Conservation (phyloP, 2,888 invertebrate species). For the Galeruca laticollis region DNA sequence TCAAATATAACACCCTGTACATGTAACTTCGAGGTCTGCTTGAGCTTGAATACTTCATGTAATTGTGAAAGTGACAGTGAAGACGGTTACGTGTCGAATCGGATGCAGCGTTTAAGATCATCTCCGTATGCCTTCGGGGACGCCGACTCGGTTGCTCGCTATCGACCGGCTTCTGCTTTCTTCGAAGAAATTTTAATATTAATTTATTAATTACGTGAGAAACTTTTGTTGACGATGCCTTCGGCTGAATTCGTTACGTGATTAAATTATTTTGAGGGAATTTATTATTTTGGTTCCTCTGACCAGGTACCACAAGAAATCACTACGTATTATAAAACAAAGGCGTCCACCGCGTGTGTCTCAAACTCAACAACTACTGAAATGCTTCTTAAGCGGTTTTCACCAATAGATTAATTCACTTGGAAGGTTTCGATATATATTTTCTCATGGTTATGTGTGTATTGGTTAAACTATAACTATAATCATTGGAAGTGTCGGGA, state of each 20-base stretch:
- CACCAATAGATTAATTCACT: too few species aligned
- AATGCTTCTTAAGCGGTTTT: too few species aligned
- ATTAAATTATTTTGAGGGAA: too few species aligned
- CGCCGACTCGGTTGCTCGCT: slow-evolving; percentile 26
- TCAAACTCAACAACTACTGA: too few species aligned
- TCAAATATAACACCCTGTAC: slow-evolving; percentile 14
- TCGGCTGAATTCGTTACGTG: background rate
- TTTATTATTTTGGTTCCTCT: too few species aligned
- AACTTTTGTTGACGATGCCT: slow-evolving; percentile 12
- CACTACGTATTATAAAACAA: too few species aligned
- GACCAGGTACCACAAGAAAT: too few species aligned
- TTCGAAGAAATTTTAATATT: slow-evolving; percentile 23
- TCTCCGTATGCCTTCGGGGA: slow-evolving; percentile 48
- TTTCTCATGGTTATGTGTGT: too few species aligned
- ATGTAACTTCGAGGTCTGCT: slow-evolving; percentile 41
- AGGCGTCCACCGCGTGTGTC: too few species aligned
- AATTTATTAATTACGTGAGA: slow-evolving; percentile 29
- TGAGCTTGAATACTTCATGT: slow-evolving; percentile 63
- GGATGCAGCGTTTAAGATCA: slow-evolving; percentile 51
- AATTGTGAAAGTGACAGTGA: slow-evolving; percentile 63
- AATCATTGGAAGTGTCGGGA: too few species aligned
- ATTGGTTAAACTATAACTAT: too few species aligned
- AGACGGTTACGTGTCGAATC: slow-evolving; percentile 62
- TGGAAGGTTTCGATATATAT: too few species aligned
- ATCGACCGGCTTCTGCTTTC: slow-evolving; percentile 39